These are phyloP conservation scores for Andrena trimmerana DNA, from an alignment of 2,888 invertebrate species.

Conservation along the genomic window DNA sequence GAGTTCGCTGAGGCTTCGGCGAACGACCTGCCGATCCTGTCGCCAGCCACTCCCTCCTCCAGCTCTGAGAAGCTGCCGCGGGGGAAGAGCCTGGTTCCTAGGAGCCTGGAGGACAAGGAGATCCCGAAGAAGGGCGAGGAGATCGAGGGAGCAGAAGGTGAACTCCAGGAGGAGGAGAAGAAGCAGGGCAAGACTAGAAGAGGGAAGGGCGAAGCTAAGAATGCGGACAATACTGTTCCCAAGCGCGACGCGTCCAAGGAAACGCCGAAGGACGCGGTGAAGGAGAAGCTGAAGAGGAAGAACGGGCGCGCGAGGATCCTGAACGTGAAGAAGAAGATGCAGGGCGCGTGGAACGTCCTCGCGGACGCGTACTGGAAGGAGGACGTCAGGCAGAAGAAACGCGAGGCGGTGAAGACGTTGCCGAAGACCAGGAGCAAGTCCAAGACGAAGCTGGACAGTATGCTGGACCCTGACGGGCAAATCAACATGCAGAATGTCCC, in stretches of 20 bases:
- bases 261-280: not conserved
- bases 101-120: slow-evolving; percentile 23
- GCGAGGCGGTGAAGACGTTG: slow-evolving; percentile 27
- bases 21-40: slow-evolving; percentile 73
- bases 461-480: slow-evolving; percentile 53
- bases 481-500: slow-evolving; percentile 66
- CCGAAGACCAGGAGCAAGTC: slow-evolving; percentile 66
- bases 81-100: slow-evolving; percentile 6
- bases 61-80: slow-evolving; percentile 49
- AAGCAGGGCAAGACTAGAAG: slow-evolving; percentile 47
- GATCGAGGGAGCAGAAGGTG: not conserved
- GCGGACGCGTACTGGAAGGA: slow-evolving; percentile 31
- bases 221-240: slow-evolving; percentile 7
- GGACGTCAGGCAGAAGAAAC: slow-evolving; percentile 46
- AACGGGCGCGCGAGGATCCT: slow-evolving; percentile 30
- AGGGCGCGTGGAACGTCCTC: accelerated
- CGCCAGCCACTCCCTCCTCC: slow-evolving; percentile 61
- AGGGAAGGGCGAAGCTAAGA: slow-evolving; percentile 36
- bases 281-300: slow-evolving; percentile 56
- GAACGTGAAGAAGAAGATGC: slow-evolving; percentile 31
- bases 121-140: not conserved
- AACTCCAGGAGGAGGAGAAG: not conserved
- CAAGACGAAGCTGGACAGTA: slow-evolving; percentile 56
- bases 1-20: slow-evolving; percentile 61
- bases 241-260: slow-evolving; percentile 41